Evolutionary conservation across 92 coral and sea anemone genomes (phyloP), one percentile per base, ranked within the genome.

Genomic region (Heliopora coerulea): DNA sequence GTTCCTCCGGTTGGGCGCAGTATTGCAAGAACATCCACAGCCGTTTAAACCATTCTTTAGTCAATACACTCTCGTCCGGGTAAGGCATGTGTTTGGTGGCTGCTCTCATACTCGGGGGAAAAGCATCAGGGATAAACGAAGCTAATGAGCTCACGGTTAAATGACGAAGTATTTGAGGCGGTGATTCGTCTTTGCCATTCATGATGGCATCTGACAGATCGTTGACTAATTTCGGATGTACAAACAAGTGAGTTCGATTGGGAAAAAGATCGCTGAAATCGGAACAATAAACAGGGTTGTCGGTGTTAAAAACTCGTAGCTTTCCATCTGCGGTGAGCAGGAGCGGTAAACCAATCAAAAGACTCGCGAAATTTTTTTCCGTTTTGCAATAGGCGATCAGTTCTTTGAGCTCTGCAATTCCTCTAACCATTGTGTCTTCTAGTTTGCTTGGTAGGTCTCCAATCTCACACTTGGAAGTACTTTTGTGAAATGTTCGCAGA

Each of bases 81-180:
- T 88, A 88, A 20, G 85, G 78, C 21, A 91, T 75, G 46, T 86
- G 97, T 19, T 49, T 82, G 48, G 88, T 86, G 44, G 74, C 54
- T 3, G 85, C 88, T 57, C 64, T 84, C 91, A 89, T 84, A 31
- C 78, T 49, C 3, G 88, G 83, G 5, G 96, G 84, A 31, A 83
- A 49, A 21, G 89, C 79, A 18, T 89, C 65, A 42, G 86, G 91
- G 54, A 85, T 82, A 73, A 92, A 61, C 68, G 73, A 80, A 26
- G 96, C 90, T 27, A 83, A 88, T 37, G 87, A 65, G 28, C 82
- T 65, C 32, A 73, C 81, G 37, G 97, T 92, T 79, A 89, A 91
- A 37, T 84, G 83, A 33, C 91, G 85, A 54, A 87, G 87, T 26
- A 92, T 72, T 17, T 26, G 24, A 21, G 56, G 34, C 50, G 87